These are phyloP conservation scores for Cancer borealis DNA, from an alignment of 2,888 invertebrate genomes.

Conservation along the genomic window DNA sequence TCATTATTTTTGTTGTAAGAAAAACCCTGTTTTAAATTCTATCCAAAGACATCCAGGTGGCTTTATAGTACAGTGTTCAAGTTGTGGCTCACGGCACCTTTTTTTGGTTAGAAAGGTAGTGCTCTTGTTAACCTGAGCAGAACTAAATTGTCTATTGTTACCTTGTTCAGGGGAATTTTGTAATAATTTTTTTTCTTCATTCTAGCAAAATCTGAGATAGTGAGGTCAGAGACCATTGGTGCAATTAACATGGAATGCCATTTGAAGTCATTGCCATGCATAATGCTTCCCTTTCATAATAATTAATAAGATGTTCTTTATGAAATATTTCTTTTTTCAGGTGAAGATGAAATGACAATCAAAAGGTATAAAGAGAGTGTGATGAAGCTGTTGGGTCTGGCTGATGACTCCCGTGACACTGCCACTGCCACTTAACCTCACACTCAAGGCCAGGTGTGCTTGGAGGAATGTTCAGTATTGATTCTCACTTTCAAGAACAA, in stretches of 20 bases:
- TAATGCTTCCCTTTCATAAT: not conserved
- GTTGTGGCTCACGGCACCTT: no score
- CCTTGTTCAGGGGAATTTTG: no score
- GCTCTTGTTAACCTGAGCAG: no score
- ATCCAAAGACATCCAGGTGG: no score
- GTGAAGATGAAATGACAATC: conserved; percentile 60
- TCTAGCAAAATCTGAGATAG: no score
- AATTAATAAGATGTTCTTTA: not conserved
- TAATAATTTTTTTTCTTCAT: no score
- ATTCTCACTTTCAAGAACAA: not conserved
- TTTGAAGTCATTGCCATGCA: not conserved
- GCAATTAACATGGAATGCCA: not conserved
- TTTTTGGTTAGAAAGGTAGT: no score
- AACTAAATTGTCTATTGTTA: no score
- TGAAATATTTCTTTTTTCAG: not conserved
- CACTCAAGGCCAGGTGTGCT: not conserved
- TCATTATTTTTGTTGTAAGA: no score
- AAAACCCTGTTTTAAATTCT: no score
- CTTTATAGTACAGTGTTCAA: no score
- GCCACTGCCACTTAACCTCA: not conserved
- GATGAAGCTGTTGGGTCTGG: conserved; percentile 46
- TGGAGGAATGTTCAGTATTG: not conserved
- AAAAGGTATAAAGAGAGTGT: conserved; percentile 52
- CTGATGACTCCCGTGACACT: not conserved
- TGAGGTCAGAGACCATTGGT: no score